Conservation (phyloP, 2,113 vertebrate species). For the Arvicanthis niloticus region DNA sequence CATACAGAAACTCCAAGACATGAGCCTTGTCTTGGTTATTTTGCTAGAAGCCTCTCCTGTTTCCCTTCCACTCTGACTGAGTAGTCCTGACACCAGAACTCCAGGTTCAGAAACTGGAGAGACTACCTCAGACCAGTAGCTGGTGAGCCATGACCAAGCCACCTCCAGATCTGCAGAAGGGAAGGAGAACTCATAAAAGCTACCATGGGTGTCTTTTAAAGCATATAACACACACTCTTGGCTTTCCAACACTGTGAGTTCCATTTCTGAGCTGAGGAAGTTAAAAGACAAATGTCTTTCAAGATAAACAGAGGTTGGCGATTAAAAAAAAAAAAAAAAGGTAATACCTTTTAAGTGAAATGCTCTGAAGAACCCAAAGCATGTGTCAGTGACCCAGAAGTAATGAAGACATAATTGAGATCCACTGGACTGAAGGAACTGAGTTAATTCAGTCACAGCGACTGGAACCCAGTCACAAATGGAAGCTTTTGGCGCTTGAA, state of each 20-base stretch:
- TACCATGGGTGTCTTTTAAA: background rate
- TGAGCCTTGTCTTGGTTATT: background rate
- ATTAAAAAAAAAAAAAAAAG: background rate
- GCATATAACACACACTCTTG: background rate
- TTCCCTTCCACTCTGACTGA: background rate
- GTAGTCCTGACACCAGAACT: background rate
- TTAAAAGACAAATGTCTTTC: constrained; percentile 50
- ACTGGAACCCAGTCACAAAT: constrained; percentile 44
- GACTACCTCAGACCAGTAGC: background rate
- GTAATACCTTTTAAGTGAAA: constrained; percentile 2
- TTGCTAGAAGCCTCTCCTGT: background rate
- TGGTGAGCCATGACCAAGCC: background rate
- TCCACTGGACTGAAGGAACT: background rate
- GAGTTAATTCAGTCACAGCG: constrained; percentile 6
- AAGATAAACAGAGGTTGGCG: constrained; percentile 13
- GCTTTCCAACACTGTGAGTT: background rate
- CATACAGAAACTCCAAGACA: no score
- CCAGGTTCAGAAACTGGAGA: background rate
- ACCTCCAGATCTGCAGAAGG: background rate
- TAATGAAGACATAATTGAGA: constrained; percentile 66
- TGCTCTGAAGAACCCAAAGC: background rate
- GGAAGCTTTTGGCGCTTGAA: background rate
- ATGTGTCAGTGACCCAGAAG: constrained; percentile 40
- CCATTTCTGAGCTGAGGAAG: constrained; percentile 30
- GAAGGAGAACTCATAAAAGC: background rate